Evolutionary conservation across 2,888 invertebrate genomes (phyloP).

Genomic region (Galeopsomyia nigrocyanea): DNA sequence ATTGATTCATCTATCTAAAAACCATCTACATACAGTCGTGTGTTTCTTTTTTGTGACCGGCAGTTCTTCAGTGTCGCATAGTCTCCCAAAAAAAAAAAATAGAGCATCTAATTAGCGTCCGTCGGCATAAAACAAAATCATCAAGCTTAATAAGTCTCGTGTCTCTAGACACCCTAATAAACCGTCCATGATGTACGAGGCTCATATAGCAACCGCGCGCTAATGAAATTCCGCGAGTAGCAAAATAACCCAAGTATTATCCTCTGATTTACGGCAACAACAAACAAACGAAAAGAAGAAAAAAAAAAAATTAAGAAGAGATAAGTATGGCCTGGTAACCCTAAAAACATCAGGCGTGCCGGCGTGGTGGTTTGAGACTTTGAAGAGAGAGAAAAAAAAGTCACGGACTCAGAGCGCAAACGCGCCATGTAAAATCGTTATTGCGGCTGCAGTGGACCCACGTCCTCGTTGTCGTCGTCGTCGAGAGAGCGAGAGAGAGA

Average conservation of each 20-base stretch:
- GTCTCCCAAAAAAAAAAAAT: too few relatives aligned
- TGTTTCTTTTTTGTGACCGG: too few relatives aligned
- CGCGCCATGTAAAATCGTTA: constrained; percentile 32
- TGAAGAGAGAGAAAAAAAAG: too few relatives aligned
- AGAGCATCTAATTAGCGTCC: too few relatives aligned
- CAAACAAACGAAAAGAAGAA: not conserved
- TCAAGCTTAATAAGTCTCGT: not conserved
- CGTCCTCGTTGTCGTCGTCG: not conserved
- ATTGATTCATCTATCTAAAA: too few relatives aligned
- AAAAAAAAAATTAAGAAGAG: not conserved
- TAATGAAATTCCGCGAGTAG: constrained; percentile 34
- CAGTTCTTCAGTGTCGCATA: too few relatives aligned
- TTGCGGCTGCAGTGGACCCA: not conserved
- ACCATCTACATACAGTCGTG: too few relatives aligned
- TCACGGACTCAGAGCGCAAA: constrained; percentile 11
- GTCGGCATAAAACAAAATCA: constrained; percentile 6
- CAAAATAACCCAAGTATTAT: not conserved
- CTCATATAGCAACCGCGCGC: constrained; percentile 1
- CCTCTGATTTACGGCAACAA: not conserved
- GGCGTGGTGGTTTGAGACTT: too few relatives aligned
- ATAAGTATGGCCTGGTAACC: constrained; percentile 3
- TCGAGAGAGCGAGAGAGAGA: not conserved
- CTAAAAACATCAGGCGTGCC: constrained; percentile 4
- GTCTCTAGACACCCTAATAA: constrained; percentile 1
- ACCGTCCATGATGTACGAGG: constrained; percentile 9